These are phyloP conservation scores for Anorthoa munda DNA, from an alignment of 2,888 invertebrate species.

Conservation along the genomic window DNA sequence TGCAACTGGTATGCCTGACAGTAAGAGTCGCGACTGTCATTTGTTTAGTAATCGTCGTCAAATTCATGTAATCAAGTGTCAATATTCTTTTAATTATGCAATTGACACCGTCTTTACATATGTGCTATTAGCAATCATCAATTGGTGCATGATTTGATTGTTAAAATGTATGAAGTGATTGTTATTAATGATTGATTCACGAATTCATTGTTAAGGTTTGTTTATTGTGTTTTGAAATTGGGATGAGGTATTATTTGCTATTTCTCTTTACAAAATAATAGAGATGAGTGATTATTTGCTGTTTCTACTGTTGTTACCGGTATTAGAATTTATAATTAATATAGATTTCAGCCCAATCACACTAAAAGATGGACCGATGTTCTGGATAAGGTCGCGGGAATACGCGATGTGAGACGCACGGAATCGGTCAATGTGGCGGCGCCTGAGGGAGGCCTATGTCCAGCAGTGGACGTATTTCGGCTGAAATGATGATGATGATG, in stretches of 20 bases:
- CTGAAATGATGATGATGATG: too few relatives aligned
- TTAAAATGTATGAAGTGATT: conserved; percentile 3
- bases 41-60: conserved; percentile 54
- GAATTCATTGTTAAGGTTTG: conserved; percentile 1
- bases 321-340: neutral
- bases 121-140: conserved; percentile 13
- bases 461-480: too few relatives aligned
- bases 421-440: too few relatives aligned
- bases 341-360: too few relatives aligned
- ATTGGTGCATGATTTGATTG: conserved; percentile 14
- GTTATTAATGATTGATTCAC: neutral
- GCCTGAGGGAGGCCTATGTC: too few relatives aligned
- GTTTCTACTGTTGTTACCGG: neutral
- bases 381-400: too few relatives aligned
- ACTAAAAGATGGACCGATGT: too few relatives aligned
- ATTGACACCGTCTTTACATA: conserved; percentile 17
- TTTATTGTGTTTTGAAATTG: neutral
- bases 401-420: too few relatives aligned
- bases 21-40: conserved; percentile 27
- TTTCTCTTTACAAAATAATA: neutral
- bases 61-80: conserved; percentile 40
- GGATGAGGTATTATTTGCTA: neutral
- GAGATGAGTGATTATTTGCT: too few relatives aligned
- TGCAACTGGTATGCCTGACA: conserved; percentile 28
- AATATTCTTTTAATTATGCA: conserved; percentile 50